phyloP scores from a whole-genome alignment of 2,888 invertebrate genomes.

The Drosophila peninsularis region DNA sequence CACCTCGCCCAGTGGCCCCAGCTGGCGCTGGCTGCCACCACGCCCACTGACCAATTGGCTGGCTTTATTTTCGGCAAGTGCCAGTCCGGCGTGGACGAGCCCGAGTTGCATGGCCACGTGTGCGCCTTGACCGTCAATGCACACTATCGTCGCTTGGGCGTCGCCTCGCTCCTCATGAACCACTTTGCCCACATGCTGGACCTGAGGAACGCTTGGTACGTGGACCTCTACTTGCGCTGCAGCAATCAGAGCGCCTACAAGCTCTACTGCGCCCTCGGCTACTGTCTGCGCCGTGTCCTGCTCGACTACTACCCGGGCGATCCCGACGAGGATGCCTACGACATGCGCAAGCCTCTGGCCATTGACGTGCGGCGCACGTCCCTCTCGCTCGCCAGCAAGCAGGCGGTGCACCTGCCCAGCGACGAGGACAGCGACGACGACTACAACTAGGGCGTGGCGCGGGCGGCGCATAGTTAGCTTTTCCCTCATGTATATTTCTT shows the following conservation, averaged over 20 bases:
- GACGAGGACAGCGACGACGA: slow-evolving; percentile 45
- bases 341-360: slow-evolving; percentile 54
- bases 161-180: slow-evolving; percentile 60
- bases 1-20: slow-evolving; percentile 56
- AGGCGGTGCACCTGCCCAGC: slow-evolving; percentile 28
- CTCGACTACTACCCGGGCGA: slow-evolving; percentile 57
- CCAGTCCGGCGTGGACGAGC: background rate
- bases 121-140: slow-evolving; percentile 46
- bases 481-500: background rate
- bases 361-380: slow-evolving; percentile 14
- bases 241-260: slow-evolving; percentile 52
- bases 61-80: slow-evolving; percentile 65
- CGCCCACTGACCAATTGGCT: slow-evolving; percentile 26
- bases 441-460: slow-evolving; percentile 15
- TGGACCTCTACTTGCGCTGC: slow-evolving; percentile 52
- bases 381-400: slow-evolving; percentile 17
- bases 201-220: slow-evolving; percentile 35
- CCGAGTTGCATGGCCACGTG: slow-evolving; percentile 49
- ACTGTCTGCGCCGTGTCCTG: slow-evolving; percentile 23
- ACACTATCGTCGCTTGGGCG: slow-evolving; percentile 57
- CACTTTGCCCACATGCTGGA: slow-evolving; percentile 27
- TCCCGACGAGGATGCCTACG: slow-evolving; percentile 55
- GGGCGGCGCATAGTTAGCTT: background rate
- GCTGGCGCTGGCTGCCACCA: slow-evolving; percentile 45
- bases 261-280: slow-evolving; percentile 51